Evolutionary conservation across 2,797 vertebrate genomes (phyloP), one percentile per base, ranked within the genome.

Genomic region (Schizopygopsis malacanthus): DNA sequence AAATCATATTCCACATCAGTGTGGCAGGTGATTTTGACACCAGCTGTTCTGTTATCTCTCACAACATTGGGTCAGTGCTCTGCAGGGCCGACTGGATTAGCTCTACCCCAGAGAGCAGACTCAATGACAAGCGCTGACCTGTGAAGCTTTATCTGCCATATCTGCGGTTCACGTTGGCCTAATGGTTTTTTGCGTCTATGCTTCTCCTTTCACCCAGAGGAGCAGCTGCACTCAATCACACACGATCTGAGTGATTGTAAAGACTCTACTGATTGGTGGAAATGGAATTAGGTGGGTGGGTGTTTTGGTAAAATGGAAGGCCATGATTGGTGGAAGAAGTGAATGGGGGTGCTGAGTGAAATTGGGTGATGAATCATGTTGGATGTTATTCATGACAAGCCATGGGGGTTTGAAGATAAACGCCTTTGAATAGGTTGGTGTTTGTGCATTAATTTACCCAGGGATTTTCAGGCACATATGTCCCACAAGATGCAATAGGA

Each of bases 361-460:
- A 94, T 92, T 87, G 91, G 88, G 81, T 92, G 92, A 92, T 89
- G 89, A 86, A 92, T 94, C 90, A 84, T 47, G 87, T 78, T 84
- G 56, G 75, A 73, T 89, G 83, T 87, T 90, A 88, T 89, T 89
- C 89, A 72, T 89, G 87, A 85, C 86, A 89, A 70, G 65, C 73
- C 56, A 28, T 79, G 72, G 84, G 86, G 87, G 79, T 81, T 56
- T 25, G 16, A 85, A 90, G 83, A 86, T 78, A 88, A 89, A 90
- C 88, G 84, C 88, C 87, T 43, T 63, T 73, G 71, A 78, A 61
- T 65, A 25, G 47, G 76, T 52, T 79, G 45, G 81, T 61, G 70
- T 76, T 81, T 59, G 67, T 63, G 54, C 76, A 70, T 81, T 20
- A 41, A 65, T 72, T 52, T 85, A 70, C 28, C 39, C 61, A 78